Evolutionary conservation across 2,888 invertebrate species (phyloP).

Genomic region (Mesorhabditis sp.): DNA sequence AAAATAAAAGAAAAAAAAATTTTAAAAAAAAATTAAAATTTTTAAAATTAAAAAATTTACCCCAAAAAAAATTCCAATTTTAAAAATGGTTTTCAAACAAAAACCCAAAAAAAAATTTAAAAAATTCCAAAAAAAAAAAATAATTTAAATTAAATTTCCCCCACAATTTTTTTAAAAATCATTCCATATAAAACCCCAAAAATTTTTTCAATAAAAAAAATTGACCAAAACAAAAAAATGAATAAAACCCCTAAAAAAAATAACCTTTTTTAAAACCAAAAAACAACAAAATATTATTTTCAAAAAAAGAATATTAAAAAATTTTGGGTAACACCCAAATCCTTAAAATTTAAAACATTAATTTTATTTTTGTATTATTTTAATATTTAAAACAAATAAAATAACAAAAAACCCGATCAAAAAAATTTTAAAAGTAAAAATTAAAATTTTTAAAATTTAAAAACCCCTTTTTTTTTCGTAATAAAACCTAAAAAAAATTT

Average conservation of each 20-base stretch:
- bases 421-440: slow-evolving; percentile 28
- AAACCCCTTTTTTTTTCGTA: slow-evolving; percentile 43
- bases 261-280: slow-evolving; percentile 40
- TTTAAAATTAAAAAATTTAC: too few species aligned
- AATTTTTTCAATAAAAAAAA: slow-evolving; percentile 31
- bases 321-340: slow-evolving; percentile 37
- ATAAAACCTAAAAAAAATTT: slow-evolving; percentile 38
- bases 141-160: too few species aligned
- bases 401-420: slow-evolving; percentile 32
- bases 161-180: too few species aligned
- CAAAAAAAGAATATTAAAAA: slow-evolving; percentile 44
- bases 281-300: slow-evolving; percentile 39
- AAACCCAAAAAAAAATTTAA: too few species aligned
- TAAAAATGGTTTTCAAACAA: too few species aligned
- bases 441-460: slow-evolving; percentile 31
- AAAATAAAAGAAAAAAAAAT: too few species aligned
- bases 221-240: slow-evolving; percentile 28
- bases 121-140: too few species aligned
- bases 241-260: slow-evolving; percentile 35
- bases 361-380: slow-evolving; percentile 31
- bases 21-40: too few species aligned
- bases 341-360: slow-evolving; percentile 36
- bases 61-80: too few species aligned
- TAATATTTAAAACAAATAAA: slow-evolving; percentile 36
- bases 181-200: slow-evolving; percentile 40